phyloP scores from a whole-genome alignment of 2,113 vertebrate genomes.

The Prunella himalayana region DNA sequence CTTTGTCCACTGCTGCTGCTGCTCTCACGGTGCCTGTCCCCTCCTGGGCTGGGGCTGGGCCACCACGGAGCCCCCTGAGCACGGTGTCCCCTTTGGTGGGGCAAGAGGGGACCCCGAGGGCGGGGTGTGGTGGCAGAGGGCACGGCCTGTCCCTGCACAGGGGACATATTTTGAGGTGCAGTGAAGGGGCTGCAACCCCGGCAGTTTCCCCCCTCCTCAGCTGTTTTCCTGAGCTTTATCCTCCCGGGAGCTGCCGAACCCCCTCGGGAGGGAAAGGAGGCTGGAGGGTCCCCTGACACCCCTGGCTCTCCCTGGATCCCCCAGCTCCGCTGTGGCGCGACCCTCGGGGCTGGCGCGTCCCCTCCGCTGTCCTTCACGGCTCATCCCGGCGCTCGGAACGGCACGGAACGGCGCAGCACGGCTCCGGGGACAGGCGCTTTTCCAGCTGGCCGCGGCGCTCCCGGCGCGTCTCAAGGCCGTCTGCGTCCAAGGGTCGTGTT shows the following conservation, averaged over 20 bases:
- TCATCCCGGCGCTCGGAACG: neutral
- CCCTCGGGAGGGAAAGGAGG: neutral
- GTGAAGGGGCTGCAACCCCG: accelerated
- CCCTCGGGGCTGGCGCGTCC: accelerated
- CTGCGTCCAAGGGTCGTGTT: neutral
- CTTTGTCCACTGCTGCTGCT: neutral
- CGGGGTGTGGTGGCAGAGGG: neutral
- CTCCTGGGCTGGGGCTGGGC: neutral
- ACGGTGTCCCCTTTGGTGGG: too few relatives aligned
- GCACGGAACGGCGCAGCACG: neutral
- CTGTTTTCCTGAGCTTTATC: neutral
- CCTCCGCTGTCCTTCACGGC: neutral
- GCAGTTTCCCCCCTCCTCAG: neutral
- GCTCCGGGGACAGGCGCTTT: neutral
- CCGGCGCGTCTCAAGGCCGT: neutral
- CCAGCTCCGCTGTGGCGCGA: neutral
- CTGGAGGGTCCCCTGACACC: neutral
- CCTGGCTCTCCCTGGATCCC: accelerated
- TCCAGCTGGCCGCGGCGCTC: neutral
- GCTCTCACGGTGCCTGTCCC: neutral
- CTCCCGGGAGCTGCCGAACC: neutral
- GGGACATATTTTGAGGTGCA: neutral
- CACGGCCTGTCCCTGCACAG: too few relatives aligned
- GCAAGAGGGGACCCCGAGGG: neutral
- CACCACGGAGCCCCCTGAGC: neutral